Percentiles rank a stretch among this genome's conserved stretches.
phyloP scores from a whole-genome alignment of 2,797 vertebrate genomes.

The Danio choprae region DNA sequence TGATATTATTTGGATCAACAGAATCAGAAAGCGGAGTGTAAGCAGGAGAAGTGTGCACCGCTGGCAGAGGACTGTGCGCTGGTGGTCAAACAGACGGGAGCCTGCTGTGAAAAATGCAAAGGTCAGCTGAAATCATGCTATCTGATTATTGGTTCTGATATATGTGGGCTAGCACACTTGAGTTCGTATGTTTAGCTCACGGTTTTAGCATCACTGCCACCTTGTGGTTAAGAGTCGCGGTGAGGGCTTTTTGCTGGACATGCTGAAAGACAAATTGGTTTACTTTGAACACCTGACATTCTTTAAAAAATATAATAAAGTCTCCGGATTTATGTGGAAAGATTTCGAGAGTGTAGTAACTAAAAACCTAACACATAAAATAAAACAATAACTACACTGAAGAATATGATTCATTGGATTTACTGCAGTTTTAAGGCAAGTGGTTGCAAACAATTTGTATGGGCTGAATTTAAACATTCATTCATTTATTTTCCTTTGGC shows the following conservation, averaged over 20 bases:
- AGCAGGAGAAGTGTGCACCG: constrained; percentile 91
- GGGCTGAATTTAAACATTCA: no score
- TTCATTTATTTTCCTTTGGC: no score
- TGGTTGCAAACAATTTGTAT: no score
- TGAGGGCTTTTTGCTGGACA: not conserved
- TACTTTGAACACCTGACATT: not conserved
- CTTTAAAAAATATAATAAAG: not conserved
- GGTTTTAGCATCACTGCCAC: constrained; percentile 6
- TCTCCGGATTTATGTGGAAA: no score
- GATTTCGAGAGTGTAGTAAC: no score
- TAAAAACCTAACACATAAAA: no score
- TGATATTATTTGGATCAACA: not conserved
- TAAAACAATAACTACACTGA: no score
- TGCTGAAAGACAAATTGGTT: not conserved
- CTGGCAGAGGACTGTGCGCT: constrained; percentile 92
- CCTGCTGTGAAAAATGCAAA: constrained; percentile 97
- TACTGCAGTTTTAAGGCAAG: no score
- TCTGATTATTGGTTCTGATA: not conserved
- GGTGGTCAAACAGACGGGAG: constrained; percentile 92
- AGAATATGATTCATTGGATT: no score
- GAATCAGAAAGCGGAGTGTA: constrained; percentile 96
- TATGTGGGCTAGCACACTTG: not conserved
- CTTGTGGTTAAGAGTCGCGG: constrained; percentile 43
- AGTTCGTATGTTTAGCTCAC: not conserved
- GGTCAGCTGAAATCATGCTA: constrained; percentile 71